Percentiles rank a stretch among this genome's conserved stretches.
Conservation (phyloP, 2,113 vertebrate species). For the Atrichornis clamosus region DNA sequence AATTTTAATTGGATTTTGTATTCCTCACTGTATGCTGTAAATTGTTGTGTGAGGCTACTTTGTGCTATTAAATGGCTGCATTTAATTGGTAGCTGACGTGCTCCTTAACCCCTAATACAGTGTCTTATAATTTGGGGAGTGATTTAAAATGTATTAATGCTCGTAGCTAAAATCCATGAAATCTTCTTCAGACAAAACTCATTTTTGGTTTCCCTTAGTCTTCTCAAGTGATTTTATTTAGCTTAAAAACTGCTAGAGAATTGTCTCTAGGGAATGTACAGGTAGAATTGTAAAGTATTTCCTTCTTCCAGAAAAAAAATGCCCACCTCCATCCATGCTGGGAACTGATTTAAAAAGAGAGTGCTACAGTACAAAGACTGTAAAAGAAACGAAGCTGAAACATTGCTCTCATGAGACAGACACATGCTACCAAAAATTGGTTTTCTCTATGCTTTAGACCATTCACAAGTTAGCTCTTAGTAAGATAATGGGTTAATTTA, state of each 20-base stretch:
- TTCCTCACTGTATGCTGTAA: background rate
- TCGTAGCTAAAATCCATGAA: background rate
- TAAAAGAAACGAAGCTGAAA: background rate
- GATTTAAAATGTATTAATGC: background rate
- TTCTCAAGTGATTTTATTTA: background rate
- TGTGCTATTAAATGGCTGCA: background rate
- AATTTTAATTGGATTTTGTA: slow-evolving; percentile 33
- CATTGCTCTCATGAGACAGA: background rate
- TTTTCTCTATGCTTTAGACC: background rate
- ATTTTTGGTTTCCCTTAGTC: background rate
- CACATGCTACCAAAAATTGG: background rate
- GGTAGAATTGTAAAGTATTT: background rate
- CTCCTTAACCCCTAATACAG: background rate
- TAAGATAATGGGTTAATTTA: background rate
- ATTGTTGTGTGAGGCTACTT: background rate
- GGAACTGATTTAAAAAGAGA: background rate
- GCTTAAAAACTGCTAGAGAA: background rate
- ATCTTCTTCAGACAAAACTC: background rate
- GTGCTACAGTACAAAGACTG: background rate
- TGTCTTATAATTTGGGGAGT: background rate
- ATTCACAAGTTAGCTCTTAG: background rate
- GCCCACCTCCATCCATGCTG: background rate
- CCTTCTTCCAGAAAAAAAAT: background rate
- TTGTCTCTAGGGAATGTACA: background rate
- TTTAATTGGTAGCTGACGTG: background rate